Evolutionary conservation across 2,797 vertebrate genomes (phyloP), one percentile per base, ranked within the genome.

Genomic region (Scleropages formosus): DNA sequence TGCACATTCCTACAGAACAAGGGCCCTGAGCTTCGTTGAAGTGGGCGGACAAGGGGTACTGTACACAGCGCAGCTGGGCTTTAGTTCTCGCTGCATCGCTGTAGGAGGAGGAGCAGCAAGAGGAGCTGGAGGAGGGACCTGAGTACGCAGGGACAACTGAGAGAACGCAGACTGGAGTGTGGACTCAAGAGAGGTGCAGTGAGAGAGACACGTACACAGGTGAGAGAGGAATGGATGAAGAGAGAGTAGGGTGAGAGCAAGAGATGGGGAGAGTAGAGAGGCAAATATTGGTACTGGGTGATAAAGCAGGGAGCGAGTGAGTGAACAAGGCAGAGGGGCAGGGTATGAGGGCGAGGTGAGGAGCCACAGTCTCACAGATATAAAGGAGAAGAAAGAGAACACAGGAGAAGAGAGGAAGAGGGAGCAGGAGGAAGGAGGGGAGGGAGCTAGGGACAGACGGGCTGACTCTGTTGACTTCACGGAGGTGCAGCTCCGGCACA

Each of bases 141-240:
- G 65, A 31, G 6, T 6, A 39, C 39, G 31, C 31, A 2, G 71
- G 24, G 53, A 67, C 15, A 18, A 64, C 62, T 70, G 59, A 72
- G 60, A 75, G 69, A 61, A 64, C 47, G 75, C 75, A 70, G 72
- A 74, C 64, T 39, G 12, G 9, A 75, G 31, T 39, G 31, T 39
- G 39, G 31, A 39, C 2, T n/a, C n/a, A 6, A 39, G 31, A 39
- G 31, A 39, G 39, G 31, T 39, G 31, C 31, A 39, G 31, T 39
- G 31, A 39, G 6, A 39, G 31, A 31, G 39, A 39, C 31, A 39
- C 31, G 39, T 39, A 39, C 2, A 39, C 31, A 39, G 39, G 69
- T 31, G 27, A n/a, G 47, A 49, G 58, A 67, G 69, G 72, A 31
- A 20, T 58, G 75, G 67, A 56, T 46, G 20, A 67, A 24, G 47